These are phyloP conservation scores for Eupsittula cactorum DNA, from an alignment of 2,113 vertebrate genomes.

Conservation along the genomic window DNA sequence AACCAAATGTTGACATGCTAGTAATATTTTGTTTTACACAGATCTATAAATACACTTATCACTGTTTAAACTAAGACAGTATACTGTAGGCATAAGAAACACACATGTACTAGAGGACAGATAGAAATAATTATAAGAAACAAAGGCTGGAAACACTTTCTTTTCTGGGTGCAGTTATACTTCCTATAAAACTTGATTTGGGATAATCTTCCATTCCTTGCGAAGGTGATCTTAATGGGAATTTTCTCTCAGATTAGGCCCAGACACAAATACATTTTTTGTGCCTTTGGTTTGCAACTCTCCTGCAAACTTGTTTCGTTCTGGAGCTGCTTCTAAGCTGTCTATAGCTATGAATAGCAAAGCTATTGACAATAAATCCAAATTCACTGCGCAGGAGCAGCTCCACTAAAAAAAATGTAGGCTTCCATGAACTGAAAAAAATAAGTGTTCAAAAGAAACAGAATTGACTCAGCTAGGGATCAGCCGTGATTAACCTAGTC, in stretches of 20 bases:
- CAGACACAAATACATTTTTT: background rate
- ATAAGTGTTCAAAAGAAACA: background rate
- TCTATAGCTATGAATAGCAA: background rate
- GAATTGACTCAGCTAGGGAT: background rate
- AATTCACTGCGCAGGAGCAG: background rate
- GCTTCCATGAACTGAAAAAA: background rate
- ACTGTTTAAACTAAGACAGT: constrained; percentile 60
- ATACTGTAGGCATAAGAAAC: constrained; percentile 52
- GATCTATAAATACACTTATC: constrained; percentile 71
- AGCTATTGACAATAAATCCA: background rate
- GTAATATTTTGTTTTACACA: constrained; percentile 66
- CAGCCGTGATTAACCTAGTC: background rate
- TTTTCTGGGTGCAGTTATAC: constrained; percentile 18
- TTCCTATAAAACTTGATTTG: constrained; percentile 6
- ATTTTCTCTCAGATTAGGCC: background rate
- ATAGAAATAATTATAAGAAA: constrained; percentile 59
- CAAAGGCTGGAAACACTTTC: constrained; percentile 62
- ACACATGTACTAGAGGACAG: constrained; percentile 54
- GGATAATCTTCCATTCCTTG: background rate
- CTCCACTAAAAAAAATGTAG: background rate
- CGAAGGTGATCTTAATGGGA: constrained; percentile 16
- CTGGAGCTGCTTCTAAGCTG: background rate
- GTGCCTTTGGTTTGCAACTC: background rate
- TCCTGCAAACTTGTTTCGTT: background rate
- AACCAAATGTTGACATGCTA: constrained; percentile 65